Evolutionary conservation across 2,797 vertebrate genomes (phyloP).

Genomic region (Eleutherodactylus coqui): DNA sequence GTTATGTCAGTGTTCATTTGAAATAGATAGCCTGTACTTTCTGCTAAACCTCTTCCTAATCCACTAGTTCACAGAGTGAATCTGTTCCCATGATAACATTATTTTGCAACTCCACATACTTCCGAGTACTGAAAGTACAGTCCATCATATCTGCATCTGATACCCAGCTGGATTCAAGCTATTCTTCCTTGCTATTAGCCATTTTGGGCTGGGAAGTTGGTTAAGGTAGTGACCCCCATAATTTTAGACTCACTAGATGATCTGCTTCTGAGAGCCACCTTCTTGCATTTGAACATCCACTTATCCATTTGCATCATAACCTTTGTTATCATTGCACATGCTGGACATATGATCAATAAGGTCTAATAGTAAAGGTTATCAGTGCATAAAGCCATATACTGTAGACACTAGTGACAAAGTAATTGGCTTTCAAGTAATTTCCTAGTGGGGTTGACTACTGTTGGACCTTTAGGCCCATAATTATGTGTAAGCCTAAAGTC

Average conservation of each 20-base stretch:
- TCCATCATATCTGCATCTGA: neutral
- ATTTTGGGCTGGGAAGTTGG: neutral
- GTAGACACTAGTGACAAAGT: no score
- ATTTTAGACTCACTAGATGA: neutral
- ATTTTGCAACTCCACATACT: neutral
- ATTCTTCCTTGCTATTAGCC: neutral
- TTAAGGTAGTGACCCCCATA: neutral
- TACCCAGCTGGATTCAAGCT: neutral
- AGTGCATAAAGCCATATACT: no score
- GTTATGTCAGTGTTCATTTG: constrained; percentile 65
- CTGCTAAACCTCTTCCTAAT: constrained; percentile 54
- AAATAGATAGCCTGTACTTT: constrained; percentile 64
- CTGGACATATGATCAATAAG: no score
- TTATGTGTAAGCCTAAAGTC: neutral
- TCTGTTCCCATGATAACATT: constrained; percentile 33
- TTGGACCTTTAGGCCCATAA: neutral
- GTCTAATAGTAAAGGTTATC: no score
- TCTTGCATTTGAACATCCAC: no score
- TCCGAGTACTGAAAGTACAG: neutral
- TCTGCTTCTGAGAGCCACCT: no score
- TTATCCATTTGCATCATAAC: no score
- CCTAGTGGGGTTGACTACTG: neutral
- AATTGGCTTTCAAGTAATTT: neutral
- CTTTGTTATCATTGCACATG: no score
- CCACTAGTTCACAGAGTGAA: constrained; percentile 11